phyloP scores from a whole-genome alignment of 2,113 vertebrate genomes.

The Struthio camelus region DNA sequence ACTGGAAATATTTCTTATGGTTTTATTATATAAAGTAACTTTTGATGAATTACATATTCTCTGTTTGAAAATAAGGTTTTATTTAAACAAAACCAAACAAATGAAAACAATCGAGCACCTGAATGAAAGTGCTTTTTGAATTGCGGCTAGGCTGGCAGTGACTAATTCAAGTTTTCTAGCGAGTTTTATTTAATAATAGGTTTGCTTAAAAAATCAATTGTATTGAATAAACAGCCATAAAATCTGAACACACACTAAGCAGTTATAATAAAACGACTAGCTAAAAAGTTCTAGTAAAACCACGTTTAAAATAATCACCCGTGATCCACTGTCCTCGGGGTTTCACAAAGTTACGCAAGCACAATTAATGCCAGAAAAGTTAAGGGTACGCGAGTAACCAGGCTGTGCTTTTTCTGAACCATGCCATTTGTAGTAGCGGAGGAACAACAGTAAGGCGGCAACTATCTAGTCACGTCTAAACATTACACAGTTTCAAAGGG shows the following conservation, averaged over 20 bases:
- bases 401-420: not conserved
- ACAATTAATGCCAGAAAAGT: not conserved
- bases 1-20: accelerated
- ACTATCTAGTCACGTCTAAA: no score
- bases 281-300: not conserved
- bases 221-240: not conserved
- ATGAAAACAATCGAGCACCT: no score
- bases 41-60: accelerated
- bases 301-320: not conserved
- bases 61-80: not conserved
- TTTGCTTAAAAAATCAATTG: not conserved
- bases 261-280: not conserved
- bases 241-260: not conserved
- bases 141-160: not conserved
- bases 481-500: not conserved
- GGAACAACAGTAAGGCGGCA: not conserved
- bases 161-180: not conserved
- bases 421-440: not conserved
- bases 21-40: not conserved
- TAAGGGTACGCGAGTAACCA: not conserved
- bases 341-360: not conserved
- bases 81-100: not conserved
- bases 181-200: not conserved
- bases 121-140: not conserved
- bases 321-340: not conserved